phyloP scores from a whole-genome alignment of 2,888 invertebrate genomes.

The Cinara cedri region DNA sequence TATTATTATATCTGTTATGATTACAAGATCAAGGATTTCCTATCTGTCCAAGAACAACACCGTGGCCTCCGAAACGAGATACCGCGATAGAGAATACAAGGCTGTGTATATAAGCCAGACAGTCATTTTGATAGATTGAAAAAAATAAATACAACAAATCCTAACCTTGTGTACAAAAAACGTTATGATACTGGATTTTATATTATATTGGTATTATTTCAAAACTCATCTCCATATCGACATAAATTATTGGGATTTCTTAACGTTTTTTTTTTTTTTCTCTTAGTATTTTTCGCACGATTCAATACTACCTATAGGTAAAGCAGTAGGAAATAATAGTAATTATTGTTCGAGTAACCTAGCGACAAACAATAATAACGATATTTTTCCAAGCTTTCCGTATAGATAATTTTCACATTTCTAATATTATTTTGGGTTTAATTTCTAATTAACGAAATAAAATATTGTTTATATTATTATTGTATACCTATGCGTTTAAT shows the following conservation, averaged over 20 bases:
- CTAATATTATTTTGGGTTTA: too few relatives aligned
- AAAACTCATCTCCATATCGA: slow-evolving; percentile 33
- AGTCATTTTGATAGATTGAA: background rate
- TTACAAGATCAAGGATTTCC: slow-evolving; percentile 54
- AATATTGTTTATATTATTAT: too few relatives aligned
- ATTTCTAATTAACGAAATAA: too few relatives aligned
- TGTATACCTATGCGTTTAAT: too few relatives aligned
- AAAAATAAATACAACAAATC: background rate
- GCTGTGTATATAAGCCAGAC: background rate
- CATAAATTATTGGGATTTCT: slow-evolving; percentile 7
- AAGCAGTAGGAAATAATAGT: too few relatives aligned
- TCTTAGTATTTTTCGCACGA: too few relatives aligned
- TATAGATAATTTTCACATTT: too few relatives aligned
- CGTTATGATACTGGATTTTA: slow-evolving; percentile 18
- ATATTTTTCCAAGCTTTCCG: too few relatives aligned
- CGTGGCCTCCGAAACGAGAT: slow-evolving; percentile 29
- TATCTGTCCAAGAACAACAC: background rate
- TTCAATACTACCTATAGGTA: too few relatives aligned
- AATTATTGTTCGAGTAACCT: too few relatives aligned
- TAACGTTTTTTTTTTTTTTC: background rate
- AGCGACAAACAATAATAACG: too few relatives aligned
- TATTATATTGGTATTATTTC: background rate
- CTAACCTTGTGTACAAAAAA: slow-evolving; percentile 35
- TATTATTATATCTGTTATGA: too few relatives aligned
- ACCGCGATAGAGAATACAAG: slow-evolving; percentile 23